phyloP scores from a whole-genome alignment of 2,888 invertebrate species.

The Nematopogon swammerdamellus region DNA sequence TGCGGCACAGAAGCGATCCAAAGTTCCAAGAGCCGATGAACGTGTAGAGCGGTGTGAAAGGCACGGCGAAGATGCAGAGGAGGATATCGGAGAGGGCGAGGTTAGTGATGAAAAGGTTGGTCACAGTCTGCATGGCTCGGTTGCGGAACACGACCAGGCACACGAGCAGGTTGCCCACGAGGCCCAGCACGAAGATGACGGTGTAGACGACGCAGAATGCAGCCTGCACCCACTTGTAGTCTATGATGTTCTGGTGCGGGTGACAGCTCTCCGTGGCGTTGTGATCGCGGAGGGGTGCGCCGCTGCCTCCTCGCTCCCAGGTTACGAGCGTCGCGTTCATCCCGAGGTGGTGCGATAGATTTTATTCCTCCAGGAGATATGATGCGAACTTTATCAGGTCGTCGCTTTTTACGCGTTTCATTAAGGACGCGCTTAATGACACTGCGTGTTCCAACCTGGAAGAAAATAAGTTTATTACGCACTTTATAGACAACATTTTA shows the following conservation, averaged over 20 bases:
- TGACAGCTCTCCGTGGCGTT: background rate
- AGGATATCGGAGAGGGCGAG: constrained; percentile 93
- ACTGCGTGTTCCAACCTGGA: background rate
- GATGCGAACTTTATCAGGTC: background rate
- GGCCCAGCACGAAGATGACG: constrained; percentile 82
- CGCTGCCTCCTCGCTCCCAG: background rate
- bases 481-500: background rate
- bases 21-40: constrained; percentile 93
- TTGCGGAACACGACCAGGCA: constrained; percentile 92
- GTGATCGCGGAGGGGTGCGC: background rate
- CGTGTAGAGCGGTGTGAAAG: constrained; percentile 94
- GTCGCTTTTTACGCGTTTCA: background rate
- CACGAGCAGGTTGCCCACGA: constrained; percentile 87
- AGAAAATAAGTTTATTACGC: background rate
- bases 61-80: constrained; percentile 89
- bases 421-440: background rate
- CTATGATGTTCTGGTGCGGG: constrained; percentile 52
- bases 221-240: constrained; percentile 65
- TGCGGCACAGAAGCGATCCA: constrained; percentile 85
- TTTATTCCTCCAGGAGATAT: background rate
- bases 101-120: constrained; percentile 96
- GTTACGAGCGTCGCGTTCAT: background rate
- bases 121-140: constrained; percentile 96
- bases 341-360: background rate
- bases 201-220: constrained; percentile 75